Percentiles rank a stretch among this genome's conserved stretches.
phyloP scores from a whole-genome alignment of 92 coral and sea anemone genomes.

The Epizoanthus rinbou region DNA sequence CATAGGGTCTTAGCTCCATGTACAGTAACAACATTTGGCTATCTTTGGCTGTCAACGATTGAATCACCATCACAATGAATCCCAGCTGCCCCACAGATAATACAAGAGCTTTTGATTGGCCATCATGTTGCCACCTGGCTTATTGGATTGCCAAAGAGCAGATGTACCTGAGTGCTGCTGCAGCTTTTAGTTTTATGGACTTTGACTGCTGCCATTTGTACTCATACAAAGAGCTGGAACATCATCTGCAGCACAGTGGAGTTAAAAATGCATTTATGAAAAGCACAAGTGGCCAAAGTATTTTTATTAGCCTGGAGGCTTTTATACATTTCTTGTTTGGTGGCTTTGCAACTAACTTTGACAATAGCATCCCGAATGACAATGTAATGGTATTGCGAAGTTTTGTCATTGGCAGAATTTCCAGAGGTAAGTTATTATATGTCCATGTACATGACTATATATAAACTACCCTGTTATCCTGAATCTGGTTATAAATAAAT shows the following conservation, averaged over 20 bases:
- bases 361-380: neutral
- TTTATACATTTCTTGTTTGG: constrained; percentile 20
- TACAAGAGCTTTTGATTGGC: neutral
- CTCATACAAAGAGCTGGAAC: constrained; percentile 16
- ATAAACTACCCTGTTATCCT: no score
- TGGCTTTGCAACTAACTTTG: constrained; percentile 14
- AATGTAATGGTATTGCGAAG: no score
- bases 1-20: no score
- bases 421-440: no score
- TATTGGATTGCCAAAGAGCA: neutral
- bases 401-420: no score
- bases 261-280: constrained; percentile 12
- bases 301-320: constrained; percentile 21
- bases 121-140: constrained; percentile 2
- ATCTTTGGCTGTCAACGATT: no score
- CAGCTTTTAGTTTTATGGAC: constrained; percentile 10
- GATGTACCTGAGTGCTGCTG: constrained; percentile 1
- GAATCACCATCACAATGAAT: neutral
- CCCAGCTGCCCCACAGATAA: constrained; percentile 7
- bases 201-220: constrained; percentile 14
- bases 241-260: neutral
- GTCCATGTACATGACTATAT: no score
- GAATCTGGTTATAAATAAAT: no score
- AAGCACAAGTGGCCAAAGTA: constrained; percentile 3
- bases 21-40: no score